These are phyloP conservation scores for Acromyrmex echinatior DNA, from an alignment of 1,140 invertebrate genomes.

Conservation along the genomic window DNA sequence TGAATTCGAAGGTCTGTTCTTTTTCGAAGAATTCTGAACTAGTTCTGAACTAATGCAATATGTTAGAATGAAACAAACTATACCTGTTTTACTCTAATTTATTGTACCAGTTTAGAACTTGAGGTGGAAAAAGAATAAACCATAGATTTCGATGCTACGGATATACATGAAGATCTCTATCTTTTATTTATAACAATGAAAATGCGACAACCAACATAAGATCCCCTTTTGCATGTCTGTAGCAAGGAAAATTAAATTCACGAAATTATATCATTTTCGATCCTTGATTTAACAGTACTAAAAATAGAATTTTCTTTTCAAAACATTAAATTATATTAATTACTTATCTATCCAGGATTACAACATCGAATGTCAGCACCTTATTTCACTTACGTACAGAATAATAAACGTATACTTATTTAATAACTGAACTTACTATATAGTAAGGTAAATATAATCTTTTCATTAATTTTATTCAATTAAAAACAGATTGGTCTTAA, in stretches of 20 bases:
- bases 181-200: not conserved
- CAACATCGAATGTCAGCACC: conserved; percentile 75
- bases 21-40: too few species aligned
- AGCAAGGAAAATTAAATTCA: conserved; percentile 13
- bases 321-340: conserved; percentile 67
- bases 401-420: not conserved
- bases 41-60: too few species aligned
- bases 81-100: too few species aligned
- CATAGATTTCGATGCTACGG: conserved; percentile 8
- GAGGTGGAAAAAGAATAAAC: too few species aligned
- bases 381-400: conserved; percentile 25
- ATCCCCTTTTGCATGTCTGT: not conserved
- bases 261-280: conserved; percentile 1
- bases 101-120: too few species aligned
- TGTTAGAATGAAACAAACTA: too few species aligned
- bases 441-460: conserved; percentile 1
- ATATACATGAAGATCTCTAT: not conserved
- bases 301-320: conserved; percentile 71
- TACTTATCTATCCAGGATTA: conserved; percentile 46
- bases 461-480: conserved; percentile 28
- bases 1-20: not conserved
- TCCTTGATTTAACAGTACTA: conserved; percentile 61
- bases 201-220: not conserved
- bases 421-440: not conserved
- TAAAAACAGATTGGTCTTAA: conserved; percentile 11